Base-by-base conservation (phyloP, 1,140 invertebrate genomes). In the Drusus annulatus region DNA sequence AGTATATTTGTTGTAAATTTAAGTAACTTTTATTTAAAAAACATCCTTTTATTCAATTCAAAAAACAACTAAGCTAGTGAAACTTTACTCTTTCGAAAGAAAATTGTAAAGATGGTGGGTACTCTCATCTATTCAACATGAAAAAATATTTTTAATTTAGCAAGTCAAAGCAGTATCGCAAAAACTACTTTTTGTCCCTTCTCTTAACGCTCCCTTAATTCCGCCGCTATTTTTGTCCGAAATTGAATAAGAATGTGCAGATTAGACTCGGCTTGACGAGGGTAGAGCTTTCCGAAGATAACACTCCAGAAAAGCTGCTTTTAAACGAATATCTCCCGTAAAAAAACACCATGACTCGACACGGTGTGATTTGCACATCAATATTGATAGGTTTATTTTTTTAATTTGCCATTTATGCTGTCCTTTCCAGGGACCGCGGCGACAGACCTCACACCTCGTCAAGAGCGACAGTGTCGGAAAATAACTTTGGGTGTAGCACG, bases 241-340 rank as follows among this genome's bases (percentile, higher is more conserved):
- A 71, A 81, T 81, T 81, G 80, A 81, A 81, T 78, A 81, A 81
- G 80, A 81, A 81, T 81, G 80, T 71, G 65, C 80, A 78, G 80
- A 81, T 81, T 76, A 81, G 80, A 81, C 76, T 76, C 60, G 75
- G 80, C 65, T 74, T 81, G 80, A 81, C 80, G 76, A 81, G 80
- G 80, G 80, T 78, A 58, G 19, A 52, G 21, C 21, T 3, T 19
- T n/a, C 21, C n/a, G 45, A 8, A 10, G 63, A 68, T 31, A 25
- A 21, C 5, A 60, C 58, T 23, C 45, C 21, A 15, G 51, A 52
- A 52, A 71, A 71, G n/a, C 23, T 23, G 31, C 62, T 10, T 15
- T 71, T 23, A 71, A 52, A 28, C 25, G 13, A 4, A 51, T 25
- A 71, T 23, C 50, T 13, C 36, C 19, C 45, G 68, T 23, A 52